Base-by-base conservation (phyloP, 2,113 vertebrate species). In the Rhinopomastus cyanomelas region DNA sequence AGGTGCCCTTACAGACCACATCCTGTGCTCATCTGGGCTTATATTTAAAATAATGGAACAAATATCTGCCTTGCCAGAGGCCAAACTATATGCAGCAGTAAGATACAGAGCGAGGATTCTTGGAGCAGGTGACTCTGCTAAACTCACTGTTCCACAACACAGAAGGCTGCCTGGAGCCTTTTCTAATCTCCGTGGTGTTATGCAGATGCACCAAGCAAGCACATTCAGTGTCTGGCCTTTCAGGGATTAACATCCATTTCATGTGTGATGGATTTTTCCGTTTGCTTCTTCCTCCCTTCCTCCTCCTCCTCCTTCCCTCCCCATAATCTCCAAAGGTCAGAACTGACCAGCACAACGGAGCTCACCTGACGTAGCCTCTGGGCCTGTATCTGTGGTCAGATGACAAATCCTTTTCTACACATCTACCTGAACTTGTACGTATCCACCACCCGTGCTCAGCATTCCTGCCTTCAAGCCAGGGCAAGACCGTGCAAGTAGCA, bases 111-210 rank as follows among this genome's bases (percentile, higher is more conserved):
- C 42, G 51, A 72, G 62, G 39, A 34, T 53, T 49, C 17, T n/a
- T 0, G 1, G 20, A 4, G 21, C 20, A 26, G 0, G 0, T 55
- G 21, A 34, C 44, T 55, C 39, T 46, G 21, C 16, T 29, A 53
- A 57, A 32, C 39, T 32, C 0, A 0, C 71, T 56, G 42, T 76
- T 56, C 29, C 4, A 5, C 3, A 8, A 12, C 22, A 72, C 62
- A 65, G 53, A 48, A 56, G 23, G 34, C 27, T 86, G 36, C 19
- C 46, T 82, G 55, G 34, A 72, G 36, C 39, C 23, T 25, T 5
- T 49, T 79, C 71, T 68, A 46, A 44, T 46, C 49, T 87, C 32
- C 11, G 3, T 26, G 8, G 8, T 80, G 25, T 66, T 39, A 21
- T 7, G 13, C 44, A 66, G 21, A 32, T 30, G 17, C 12, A 74